Evolutionary conservation across 2,113 vertebrate species (phyloP), one percentile per base, ranked within the genome.

Genomic region (Chaetura pelagica): DNA sequence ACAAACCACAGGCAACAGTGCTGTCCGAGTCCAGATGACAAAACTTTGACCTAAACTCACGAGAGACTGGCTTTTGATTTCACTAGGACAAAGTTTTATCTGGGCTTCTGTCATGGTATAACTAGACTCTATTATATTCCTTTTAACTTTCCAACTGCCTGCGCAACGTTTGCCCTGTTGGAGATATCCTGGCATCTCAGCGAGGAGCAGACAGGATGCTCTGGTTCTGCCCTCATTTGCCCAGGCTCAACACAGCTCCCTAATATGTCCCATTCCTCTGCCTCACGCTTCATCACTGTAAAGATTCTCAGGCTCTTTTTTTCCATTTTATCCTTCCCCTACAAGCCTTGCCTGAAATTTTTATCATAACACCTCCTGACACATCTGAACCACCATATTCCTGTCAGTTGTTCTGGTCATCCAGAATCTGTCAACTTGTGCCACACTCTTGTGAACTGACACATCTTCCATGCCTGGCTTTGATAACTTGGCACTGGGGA

Each of bases 401-500:
- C 38, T 40, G 44, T 86, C 72, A 85, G 68, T 76, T 0, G 0
- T 76, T 68, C 22, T 68, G 87, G 87, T 26, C 73, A 93, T 54
- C 52, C 21, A 13, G 64, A 76, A 64, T 40, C 32, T 7, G 21
- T 62, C 72, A 91, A 57, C 75, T 62, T 72, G 26, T 58, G 72
- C 57, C 62, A 57, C 71, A 20, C 57, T 91, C 54, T 55, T 46
- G 22, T 66, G 24, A 87, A 94, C 30, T 32, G 68, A 87, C 18
- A 26, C 22, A 44, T 87, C 80, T 96, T 96, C 73, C 51, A 58
- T 61, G 93, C 66, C 82, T 96, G 94, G 94, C 72, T 89, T 93
- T 94, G 87, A 94, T 80, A 94, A 97, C 66, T 83, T 3, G 9
- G 64, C 71, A 96, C 81, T 63, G 94, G 74, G 91, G 90, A 97